Evolutionary conservation across 2,888 invertebrate species (phyloP).

Genomic region (Sussaba pulchella): DNA sequence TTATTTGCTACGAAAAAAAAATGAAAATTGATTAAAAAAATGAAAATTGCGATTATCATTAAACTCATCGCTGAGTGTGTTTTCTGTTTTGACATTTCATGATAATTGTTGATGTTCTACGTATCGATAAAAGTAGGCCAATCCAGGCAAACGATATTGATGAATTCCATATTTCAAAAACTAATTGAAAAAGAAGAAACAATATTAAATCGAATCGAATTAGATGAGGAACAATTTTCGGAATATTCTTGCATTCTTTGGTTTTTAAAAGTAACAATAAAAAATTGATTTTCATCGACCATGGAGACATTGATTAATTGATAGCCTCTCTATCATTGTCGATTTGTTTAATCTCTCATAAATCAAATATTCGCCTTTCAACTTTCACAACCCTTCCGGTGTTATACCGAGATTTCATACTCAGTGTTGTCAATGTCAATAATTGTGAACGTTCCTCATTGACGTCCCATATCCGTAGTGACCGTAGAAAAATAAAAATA

Average conservation of each 20-base stretch:
- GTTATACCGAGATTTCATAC: slow-evolving; percentile 30
- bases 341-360: neutral
- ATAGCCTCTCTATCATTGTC: neutral
- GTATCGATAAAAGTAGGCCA: slow-evolving; percentile 70
- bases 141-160: slow-evolving; percentile 54
- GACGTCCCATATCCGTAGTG: slow-evolving; percentile 41
- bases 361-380: neutral
- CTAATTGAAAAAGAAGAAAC: slow-evolving; percentile 14
- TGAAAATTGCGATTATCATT: slow-evolving; percentile 32
- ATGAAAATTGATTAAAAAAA: neutral
- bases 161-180: slow-evolving; percentile 50
- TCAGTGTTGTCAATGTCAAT: slow-evolving; percentile 51
- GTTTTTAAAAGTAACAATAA: slow-evolving; percentile 41
- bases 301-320: neutral
- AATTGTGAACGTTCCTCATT: slow-evolving; percentile 61
- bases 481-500: slow-evolving; percentile 39
- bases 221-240: slow-evolving; percentile 64
- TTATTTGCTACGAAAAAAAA: neutral
- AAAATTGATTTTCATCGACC: slow-evolving; percentile 38
- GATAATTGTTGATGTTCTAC: slow-evolving; percentile 66
- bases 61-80: neutral
- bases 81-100: slow-evolving; percentile 55
- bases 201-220: slow-evolving; percentile 31
- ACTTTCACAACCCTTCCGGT: slow-evolving; percentile 16
- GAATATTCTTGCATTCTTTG: slow-evolving; percentile 53